phyloP scores from a whole-genome alignment of 2,113 vertebrate species.

The Catharus bicknelli region DNA sequence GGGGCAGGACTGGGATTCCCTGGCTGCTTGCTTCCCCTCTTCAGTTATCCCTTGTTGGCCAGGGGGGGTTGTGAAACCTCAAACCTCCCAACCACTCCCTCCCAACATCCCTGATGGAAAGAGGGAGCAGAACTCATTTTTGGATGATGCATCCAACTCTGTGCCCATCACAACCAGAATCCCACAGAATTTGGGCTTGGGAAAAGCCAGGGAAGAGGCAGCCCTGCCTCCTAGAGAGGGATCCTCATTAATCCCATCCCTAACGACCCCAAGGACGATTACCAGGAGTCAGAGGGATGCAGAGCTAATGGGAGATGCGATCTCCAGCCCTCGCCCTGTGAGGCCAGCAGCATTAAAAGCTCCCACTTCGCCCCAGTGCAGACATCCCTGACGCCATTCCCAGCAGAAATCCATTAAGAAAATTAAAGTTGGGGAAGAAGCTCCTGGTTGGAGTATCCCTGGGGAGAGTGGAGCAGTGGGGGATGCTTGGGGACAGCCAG shows the following conservation, averaged over 20 bases:
- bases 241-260: neutral
- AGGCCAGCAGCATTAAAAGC: neutral
- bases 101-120: accelerated
- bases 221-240: neutral
- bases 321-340: neutral
- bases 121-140: neutral
- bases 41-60: too few relatives aligned
- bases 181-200: neutral
- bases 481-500: neutral
- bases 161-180: neutral
- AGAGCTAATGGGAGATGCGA: constrained; percentile 23
- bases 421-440: neutral
- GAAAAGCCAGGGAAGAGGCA: neutral
- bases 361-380: neutral
- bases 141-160: neutral
- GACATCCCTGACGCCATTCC: neutral
- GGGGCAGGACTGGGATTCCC: neutral
- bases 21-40: neutral
- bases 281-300: neutral
- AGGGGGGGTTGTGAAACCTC: neutral
- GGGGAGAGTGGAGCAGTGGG: neutral
- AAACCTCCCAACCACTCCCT: neutral
- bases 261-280: neutral
- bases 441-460: neutral
- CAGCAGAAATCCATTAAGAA: constrained; percentile 3